Evolutionary conservation across 2,113 vertebrate genomes (phyloP).

Genomic region (Pristiophorus japonicus): DNA sequence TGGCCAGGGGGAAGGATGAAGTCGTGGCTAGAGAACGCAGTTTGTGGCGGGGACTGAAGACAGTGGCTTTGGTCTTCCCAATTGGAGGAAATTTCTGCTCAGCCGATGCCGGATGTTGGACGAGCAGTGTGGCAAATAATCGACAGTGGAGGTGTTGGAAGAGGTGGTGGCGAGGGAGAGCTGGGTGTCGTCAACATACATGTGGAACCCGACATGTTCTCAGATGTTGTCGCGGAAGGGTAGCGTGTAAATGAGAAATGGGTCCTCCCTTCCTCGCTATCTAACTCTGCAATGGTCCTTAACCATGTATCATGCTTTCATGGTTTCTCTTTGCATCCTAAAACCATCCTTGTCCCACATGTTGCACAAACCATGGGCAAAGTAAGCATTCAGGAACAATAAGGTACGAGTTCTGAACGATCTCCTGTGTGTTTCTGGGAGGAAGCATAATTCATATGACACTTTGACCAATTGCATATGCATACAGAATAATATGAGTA

Average conservation of each 20-base stretch:
- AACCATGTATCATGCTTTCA: not conserved
- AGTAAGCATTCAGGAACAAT: not conserved
- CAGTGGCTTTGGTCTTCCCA: not conserved
- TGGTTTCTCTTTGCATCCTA: not conserved
- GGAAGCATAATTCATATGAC: not conserved
- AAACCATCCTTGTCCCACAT: not conserved
- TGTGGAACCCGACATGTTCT: not conserved
- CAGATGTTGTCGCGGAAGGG: not conserved
- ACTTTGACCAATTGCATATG: constrained; percentile 1
- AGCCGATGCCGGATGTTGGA: not conserved
- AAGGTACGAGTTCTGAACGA: not conserved
- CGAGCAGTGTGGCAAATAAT: too few species aligned
- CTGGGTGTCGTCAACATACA: not conserved
- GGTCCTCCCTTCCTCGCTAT: not conserved
- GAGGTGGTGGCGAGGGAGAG: not conserved
- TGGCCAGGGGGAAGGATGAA: too few species aligned
- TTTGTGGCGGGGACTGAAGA: too few species aligned
- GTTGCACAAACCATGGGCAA: not conserved
- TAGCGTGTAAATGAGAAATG: not conserved
- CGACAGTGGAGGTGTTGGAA: not conserved
- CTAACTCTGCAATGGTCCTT: not conserved
- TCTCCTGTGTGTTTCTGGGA: not conserved
- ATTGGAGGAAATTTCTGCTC: not conserved
- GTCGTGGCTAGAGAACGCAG: too few species aligned
- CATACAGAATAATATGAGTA: not conserved